phyloP scores from a whole-genome alignment of 1,140 invertebrate species.

The Drosophila simulans region DNA sequence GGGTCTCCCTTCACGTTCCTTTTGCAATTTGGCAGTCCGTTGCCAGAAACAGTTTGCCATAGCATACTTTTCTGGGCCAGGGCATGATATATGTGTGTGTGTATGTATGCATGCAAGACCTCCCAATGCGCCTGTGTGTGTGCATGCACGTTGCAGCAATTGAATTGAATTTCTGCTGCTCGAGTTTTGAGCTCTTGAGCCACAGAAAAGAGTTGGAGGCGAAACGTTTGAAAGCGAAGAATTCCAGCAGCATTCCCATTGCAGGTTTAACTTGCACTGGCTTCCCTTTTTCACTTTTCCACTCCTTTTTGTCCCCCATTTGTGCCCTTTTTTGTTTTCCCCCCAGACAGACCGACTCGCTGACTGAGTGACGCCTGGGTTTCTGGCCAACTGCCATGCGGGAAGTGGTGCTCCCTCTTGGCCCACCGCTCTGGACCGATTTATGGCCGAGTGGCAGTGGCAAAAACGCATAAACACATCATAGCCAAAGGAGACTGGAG shows the following conservation, averaged over 20 bases:
- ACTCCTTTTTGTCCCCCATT: not conserved
- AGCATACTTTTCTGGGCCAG: constrained; percentile 79
- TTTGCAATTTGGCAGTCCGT: constrained; percentile 65
- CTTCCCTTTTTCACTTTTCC: constrained; percentile 23
- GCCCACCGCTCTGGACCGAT: constrained; percentile 33
- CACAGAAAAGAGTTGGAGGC: constrained; percentile 47
- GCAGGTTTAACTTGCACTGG: constrained; percentile 50
- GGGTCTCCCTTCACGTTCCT: constrained; percentile 28
- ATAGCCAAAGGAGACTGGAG: constrained; percentile 37
- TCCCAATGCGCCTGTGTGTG: constrained; percentile 2
- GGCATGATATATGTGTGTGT: constrained; percentile 53
- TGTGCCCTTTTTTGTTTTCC: not conserved
- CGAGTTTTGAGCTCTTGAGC: constrained; percentile 60
- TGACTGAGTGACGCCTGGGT: constrained; percentile 47
- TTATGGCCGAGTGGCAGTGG: constrained; percentile 55
- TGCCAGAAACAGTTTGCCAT: constrained; percentile 54
- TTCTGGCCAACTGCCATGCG: constrained; percentile 54
- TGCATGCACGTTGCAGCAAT: constrained; percentile 66
- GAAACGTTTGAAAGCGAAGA: constrained; percentile 30
- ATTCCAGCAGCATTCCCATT: constrained; percentile 23
- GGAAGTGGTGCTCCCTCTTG: constrained; percentile 3
- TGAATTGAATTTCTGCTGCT: constrained; percentile 76
- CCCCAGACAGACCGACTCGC: constrained; percentile 17
- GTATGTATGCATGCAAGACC: constrained; percentile 17
- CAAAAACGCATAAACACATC: constrained; percentile 66